A percentile compares a stretch with the other conserved stretches of the same genome.
phyloP scores from a whole-genome alignment of 2,888 invertebrate genomes.

The Cartodere bifasciata region DNA sequence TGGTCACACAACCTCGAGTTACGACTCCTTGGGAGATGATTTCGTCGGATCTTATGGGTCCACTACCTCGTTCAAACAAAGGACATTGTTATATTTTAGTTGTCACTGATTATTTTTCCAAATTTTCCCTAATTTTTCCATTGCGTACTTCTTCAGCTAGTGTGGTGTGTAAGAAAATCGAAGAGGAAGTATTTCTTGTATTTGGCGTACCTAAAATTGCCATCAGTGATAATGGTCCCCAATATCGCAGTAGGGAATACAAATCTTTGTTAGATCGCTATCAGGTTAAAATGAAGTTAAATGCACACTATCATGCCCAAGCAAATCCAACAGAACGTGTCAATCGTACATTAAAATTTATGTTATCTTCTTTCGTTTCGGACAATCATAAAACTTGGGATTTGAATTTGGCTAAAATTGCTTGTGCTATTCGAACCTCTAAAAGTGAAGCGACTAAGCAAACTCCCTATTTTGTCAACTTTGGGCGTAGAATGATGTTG shows the following conservation, averaged over 20 bases:
- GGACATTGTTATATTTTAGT: slow-evolving; percentile 14
- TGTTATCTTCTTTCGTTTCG: slow-evolving; percentile 19
- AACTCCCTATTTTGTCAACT: slow-evolving; percentile 14
- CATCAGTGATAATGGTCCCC: slow-evolving; percentile 21
- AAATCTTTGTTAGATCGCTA: slow-evolving; percentile 10
- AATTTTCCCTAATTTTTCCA: slow-evolving; percentile 17
- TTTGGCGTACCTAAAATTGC: slow-evolving; percentile 19
- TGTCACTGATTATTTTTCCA: slow-evolving; percentile 16
- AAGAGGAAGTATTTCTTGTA: slow-evolving; percentile 17
- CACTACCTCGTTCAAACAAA: slow-evolving; percentile 3
- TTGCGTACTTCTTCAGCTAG: slow-evolving; percentile 14
- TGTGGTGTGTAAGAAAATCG: slow-evolving; percentile 11
- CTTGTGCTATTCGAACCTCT: slow-evolving; percentile 15
- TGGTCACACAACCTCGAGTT: slow-evolving; percentile 9
- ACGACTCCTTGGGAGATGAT: slow-evolving; percentile 7
- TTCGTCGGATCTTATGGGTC: slow-evolving; percentile 6
- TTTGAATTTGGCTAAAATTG: slow-evolving; percentile 12
- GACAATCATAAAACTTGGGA: slow-evolving; percentile 19
- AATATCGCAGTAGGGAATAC: slow-evolving; percentile 15
- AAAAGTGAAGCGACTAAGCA: slow-evolving; percentile 14
- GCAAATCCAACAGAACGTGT: slow-evolving; percentile 23
- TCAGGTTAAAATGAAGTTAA: slow-evolving; percentile 12
- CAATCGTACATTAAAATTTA: slow-evolving; percentile 22
- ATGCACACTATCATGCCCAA: slow-evolving; percentile 21
- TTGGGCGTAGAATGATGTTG: slow-evolving; percentile 13